Evolutionary conservation across 2,113 vertebrate genomes (phyloP), one percentile per base, ranked within the genome.

Genomic region (Sebastes fasciatus): DNA sequence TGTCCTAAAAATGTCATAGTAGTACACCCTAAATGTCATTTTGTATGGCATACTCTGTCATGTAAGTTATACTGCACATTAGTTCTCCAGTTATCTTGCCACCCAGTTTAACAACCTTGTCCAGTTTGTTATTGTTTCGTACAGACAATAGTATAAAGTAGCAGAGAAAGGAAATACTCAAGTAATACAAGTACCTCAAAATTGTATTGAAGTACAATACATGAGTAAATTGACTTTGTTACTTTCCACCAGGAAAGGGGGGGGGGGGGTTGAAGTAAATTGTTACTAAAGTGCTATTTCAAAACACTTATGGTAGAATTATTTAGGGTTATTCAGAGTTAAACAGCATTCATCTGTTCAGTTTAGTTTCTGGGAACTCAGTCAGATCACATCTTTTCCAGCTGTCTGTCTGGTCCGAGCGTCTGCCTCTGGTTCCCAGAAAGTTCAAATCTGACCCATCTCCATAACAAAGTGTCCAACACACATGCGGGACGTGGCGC

Each of bases 351-450:
- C 40, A 84, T 81, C 54, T 81, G 82, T 21, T 64, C 66, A 43
- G 9, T 78, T 68, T 16, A 51, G 74, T 57, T 89, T 87, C 83
- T 83, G 77, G 68, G 79, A 88, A 84, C 64, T 67, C 45, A 2
- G 45, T 83, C 52, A 55, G 85, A 83, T 84, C 83, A 74, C 80
- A 76, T 76, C 34, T 4, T 45, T 45, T 72, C 17, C 79, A 87
- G 74, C 83, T 85, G 79, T 86, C 73, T 10, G 78, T 88, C 89
- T 79, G 81, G 5, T 19, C 13, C 4, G 0, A 77, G 62, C 13
- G 66, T 85, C 85, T 80, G 82, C 62, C 72, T 68, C 68, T 21
- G 40, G 8, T 69, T 82, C 60, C 69, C 83, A 67, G 21, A 71
- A 80, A 70, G 80, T 83, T 67, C 34, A 82, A 51, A 83, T 72